Base-by-base conservation (phyloP, 2,797 vertebrate genomes). In the Oceanodroma leucorhoa region DNA sequence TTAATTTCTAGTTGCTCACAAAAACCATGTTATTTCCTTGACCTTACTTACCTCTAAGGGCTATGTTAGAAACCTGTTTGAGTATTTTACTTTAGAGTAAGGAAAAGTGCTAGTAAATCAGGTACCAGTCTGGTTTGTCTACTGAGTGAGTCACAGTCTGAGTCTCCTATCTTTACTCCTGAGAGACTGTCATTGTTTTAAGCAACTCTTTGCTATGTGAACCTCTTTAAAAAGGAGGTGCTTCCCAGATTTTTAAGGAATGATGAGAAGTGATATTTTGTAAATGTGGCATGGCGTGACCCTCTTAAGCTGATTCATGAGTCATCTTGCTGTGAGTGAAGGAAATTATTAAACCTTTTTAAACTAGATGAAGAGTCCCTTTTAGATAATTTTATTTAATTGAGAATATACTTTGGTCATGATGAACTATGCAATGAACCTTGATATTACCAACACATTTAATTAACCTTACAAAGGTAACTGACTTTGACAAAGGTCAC, bases 81-180 rank as follows among this genome's bases (percentile, higher is more conserved):
- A 41, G 54, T 40, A 0, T 82, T 87, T 79, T 17, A 14, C 10
- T 27, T 36, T 30, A 24, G 43, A 36, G 48, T 3, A 51, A 58
- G 38, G 15, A 30, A 40, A 69, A 5, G 7, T 62, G 32, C 34
- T 84, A 24, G 41, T 23, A 26, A 23, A 29, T 72, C 6, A 21
- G 69, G 54, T 32, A 21, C 29, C 4, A 4, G 3, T 6, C 23
- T 55, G 41, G 2, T 36, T 73, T 86, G 69, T 16, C 24, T n/a
- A 11, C 46, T 17, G 48, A 43, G 38, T 14, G 45, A 46, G 34
- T 2, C 36, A 6, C 14, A 24, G 8, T 14, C 43, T 22, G 54
- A 14, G 45, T 15, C 40, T 40, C 0, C 0, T 23, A 2, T 21
- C 26, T 57, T 32, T 20, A 10, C 6, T 64, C 24, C 36, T 70